Conservation (phyloP, 2,113 vertebrate genomes). For the Oenanthe oenanthe region DNA sequence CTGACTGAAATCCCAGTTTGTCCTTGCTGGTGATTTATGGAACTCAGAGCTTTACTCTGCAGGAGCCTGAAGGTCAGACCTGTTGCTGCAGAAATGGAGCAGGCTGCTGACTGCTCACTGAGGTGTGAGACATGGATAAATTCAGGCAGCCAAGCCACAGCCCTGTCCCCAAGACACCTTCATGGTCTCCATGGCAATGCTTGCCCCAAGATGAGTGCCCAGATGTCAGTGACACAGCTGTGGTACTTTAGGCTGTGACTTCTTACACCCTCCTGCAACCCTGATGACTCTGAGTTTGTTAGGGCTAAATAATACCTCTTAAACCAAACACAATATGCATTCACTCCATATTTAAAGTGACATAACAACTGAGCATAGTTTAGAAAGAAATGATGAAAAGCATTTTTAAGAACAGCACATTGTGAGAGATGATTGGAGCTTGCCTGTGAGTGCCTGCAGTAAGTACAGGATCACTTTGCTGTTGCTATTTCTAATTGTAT, state of each 20-base stretch:
- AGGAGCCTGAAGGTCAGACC: neutral
- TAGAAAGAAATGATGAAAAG: neutral
- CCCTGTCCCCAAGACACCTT: neutral
- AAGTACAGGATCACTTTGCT: neutral
- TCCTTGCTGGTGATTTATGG: neutral
- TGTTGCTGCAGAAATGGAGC: neutral
- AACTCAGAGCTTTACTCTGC: neutral
- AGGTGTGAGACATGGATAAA: neutral
- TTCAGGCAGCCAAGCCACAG: neutral
- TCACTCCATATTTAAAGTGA: neutral
- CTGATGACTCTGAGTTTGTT: neutral
- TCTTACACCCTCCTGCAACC: neutral
- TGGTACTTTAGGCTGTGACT: neutral
- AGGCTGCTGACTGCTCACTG: neutral
- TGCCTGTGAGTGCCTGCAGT: neutral
- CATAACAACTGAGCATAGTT: accelerated
- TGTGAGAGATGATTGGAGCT: neutral
- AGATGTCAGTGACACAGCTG: neutral
- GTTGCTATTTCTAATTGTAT: neutral
- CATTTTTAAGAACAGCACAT: neutral
- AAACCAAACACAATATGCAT: neutral
- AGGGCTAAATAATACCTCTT: neutral
- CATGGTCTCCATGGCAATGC: neutral
- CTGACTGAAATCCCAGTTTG: neutral
- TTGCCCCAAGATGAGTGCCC: neutral